A percentile compares a stretch with the other conserved stretches of the same genome.
Evolutionary conservation across 1,140 invertebrate species (phyloP).

Genomic region (Cyclina sinensis): DNA sequence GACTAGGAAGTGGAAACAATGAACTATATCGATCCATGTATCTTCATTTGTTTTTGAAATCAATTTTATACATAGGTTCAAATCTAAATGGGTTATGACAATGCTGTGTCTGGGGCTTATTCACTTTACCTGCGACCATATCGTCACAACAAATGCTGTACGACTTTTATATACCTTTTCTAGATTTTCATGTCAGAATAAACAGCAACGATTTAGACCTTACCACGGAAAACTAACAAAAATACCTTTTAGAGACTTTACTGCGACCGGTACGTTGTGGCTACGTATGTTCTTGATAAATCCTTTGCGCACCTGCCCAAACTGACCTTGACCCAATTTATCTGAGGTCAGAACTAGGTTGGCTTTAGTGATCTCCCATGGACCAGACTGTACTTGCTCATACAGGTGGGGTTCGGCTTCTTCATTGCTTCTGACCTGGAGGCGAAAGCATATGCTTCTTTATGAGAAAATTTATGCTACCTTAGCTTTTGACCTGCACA

Average conservation of each 20-base stretch:
- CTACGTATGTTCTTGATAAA: constrained; percentile 80
- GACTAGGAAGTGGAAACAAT: too few relatives aligned
- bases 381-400: constrained; percentile 80
- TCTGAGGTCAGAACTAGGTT: constrained; percentile 80
- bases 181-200: neutral
- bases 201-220: neutral
- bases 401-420: constrained; percentile 76
- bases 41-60: too few relatives aligned
- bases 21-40: too few relatives aligned
- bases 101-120: too few relatives aligned
- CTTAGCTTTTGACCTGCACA: too few relatives aligned
- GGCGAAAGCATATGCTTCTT: too few relatives aligned
- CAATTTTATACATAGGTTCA: too few relatives aligned
- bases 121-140: too few relatives aligned
- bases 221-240: neutral
- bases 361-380: constrained; percentile 80
- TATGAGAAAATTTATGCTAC: too few relatives aligned
- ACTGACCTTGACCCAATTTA: constrained; percentile 83
- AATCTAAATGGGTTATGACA: too few relatives aligned
- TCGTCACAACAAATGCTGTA: too few relatives aligned
- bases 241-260: constrained; percentile 82
- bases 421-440: constrained; percentile 67
- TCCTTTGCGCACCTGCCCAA: constrained; percentile 83
- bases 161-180: too few relatives aligned
- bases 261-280: constrained; percentile 80